Evolutionary conservation across 37 sponge, comb jelly and placozoan species (phyloP).

Genomic region (Chondrilla cf. caribensis): DNA sequence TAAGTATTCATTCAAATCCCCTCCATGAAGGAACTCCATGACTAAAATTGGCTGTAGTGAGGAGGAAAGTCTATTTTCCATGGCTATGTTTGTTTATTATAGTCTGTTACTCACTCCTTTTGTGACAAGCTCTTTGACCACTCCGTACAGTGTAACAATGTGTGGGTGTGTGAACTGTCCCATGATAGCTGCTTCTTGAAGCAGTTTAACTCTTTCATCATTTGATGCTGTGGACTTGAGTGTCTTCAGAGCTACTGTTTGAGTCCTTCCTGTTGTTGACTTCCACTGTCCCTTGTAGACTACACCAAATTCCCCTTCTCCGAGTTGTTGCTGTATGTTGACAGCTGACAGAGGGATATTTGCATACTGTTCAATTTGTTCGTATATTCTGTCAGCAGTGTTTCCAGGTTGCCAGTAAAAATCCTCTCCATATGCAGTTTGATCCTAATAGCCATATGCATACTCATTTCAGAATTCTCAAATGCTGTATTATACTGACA

Average conservation of each 20-base stretch:
- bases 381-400: not conserved
- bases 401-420: not conserved
- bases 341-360: not conserved
- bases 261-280: not conserved
- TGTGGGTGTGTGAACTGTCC: constrained; percentile 23
- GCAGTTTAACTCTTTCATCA: constrained; percentile 13
- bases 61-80: too few relatives aligned
- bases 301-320: constrained; percentile 16
- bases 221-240: constrained; percentile 11
- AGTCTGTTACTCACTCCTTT: too few relatives aligned
- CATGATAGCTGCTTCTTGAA: constrained; percentile 27
- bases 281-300: constrained; percentile 21
- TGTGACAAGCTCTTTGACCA: not conserved
- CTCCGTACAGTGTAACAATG: constrained; percentile 21
- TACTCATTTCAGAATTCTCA: too few relatives aligned
- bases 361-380: not conserved
- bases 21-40: too few relatives aligned
- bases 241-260: constrained; percentile 5
- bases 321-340: not conserved
- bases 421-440: too few relatives aligned
- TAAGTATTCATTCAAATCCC: too few relatives aligned
- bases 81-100: too few relatives aligned
- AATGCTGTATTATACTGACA: too few relatives aligned
- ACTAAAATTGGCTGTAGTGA: too few relatives aligned
- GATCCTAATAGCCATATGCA: too few relatives aligned